These are phyloP conservation scores for Pyrrhura leucotis DNA, from an alignment of 2,797 vertebrate species.

Conservation along the genomic window DNA sequence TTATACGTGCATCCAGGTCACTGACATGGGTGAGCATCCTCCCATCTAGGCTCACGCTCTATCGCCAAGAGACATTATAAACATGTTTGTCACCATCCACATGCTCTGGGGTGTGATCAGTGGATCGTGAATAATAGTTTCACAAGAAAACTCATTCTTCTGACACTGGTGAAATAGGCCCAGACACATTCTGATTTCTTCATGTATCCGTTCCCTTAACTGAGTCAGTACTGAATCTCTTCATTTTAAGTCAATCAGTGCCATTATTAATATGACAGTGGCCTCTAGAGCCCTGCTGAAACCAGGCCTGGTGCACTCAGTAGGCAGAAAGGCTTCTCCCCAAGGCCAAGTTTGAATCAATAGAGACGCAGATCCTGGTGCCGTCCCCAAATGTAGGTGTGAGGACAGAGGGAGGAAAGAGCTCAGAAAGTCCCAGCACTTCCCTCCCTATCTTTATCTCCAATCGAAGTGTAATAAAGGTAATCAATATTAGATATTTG, in stretches of 20 bases:
- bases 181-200: background rate
- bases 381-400: fast-evolving
- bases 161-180: background rate
- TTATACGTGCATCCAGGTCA: fast-evolving
- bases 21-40: fast-evolving
- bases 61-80: fast-evolving
- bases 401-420: background rate
- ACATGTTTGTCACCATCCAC: background rate
- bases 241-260: background rate
- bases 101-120: background rate
- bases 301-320: background rate
- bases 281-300: background rate
- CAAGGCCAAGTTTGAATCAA: background rate
- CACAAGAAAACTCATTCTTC: background rate
- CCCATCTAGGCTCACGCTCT: background rate
- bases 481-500: background rate
- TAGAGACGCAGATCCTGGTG: fast-evolving
- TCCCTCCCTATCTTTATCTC: background rate
- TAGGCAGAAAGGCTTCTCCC: background rate
- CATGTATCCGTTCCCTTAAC: fast-evolving
- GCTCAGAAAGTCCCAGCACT: background rate
- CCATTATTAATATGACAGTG: background rate
- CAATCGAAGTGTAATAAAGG: background rate
- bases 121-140: background rate
- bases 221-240: background rate